Percentiles rank a stretch among this genome's conserved stretches.
phyloP scores from a whole-genome alignment of 2,888 invertebrate species.

The Morinoia aosen region DNA sequence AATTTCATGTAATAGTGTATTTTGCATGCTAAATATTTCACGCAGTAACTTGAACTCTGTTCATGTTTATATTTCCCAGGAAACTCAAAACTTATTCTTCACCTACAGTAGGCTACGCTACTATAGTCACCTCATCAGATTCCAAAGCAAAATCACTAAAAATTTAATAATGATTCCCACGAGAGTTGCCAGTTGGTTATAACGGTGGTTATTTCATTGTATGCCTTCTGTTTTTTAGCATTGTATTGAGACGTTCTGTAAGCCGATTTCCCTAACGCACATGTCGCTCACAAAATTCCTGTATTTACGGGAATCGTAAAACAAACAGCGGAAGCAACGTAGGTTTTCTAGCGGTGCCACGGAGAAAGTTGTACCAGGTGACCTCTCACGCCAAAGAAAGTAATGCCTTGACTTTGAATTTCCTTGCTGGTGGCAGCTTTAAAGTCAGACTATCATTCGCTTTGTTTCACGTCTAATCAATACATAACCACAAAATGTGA shows the following conservation, averaged over 20 bases:
- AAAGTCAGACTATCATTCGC: background rate
- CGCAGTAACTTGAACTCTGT: too few relatives aligned
- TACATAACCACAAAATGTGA: background rate
- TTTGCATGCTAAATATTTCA: too few relatives aligned
- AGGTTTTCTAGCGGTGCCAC: background rate
- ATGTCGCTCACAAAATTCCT: background rate
- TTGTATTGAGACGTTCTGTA: background rate
- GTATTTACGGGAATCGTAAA: background rate
- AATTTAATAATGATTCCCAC: too few relatives aligned
- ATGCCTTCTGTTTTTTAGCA: background rate
- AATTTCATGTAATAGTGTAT: too few relatives aligned
- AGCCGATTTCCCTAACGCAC: background rate
- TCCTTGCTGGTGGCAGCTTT: background rate
- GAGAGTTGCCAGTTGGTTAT: background rate
- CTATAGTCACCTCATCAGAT: too few relatives aligned
- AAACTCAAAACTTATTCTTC: too few relatives aligned
- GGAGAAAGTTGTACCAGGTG: background rate
- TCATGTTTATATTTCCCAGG: too few relatives aligned
- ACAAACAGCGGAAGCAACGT: background rate
- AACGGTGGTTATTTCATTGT: background rate
- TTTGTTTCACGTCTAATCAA: background rate
- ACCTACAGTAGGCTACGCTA: too few relatives aligned
- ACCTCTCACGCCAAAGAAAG: background rate
- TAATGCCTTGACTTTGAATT: constrained; percentile 4
- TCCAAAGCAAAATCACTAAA: too few relatives aligned